Percentiles rank a stretch among this genome's conserved stretches.
Evolutionary conservation across 1,140 invertebrate species (phyloP).

Genomic region (Papilio machaon): DNA sequence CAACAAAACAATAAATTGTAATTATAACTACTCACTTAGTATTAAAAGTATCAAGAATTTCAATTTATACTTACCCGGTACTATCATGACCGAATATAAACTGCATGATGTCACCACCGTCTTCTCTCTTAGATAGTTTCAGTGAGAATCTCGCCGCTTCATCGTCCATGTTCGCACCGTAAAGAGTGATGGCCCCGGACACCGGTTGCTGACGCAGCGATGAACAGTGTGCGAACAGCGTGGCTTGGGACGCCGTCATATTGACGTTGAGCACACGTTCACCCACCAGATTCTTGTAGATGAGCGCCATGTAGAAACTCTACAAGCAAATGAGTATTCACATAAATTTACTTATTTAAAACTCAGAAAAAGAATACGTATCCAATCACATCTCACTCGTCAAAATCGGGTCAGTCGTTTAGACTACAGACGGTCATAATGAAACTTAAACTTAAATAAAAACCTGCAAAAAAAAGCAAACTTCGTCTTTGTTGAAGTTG

Average conservation of each 20-base stretch:
- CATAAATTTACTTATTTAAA: background rate
- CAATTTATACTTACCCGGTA: slow-evolving; percentile 54
- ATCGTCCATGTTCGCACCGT: slow-evolving; percentile 67
- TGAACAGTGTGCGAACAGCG: slow-evolving; percentile 72
- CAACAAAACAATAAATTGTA: slow-evolving; percentile 42
- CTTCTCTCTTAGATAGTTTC: slow-evolving; percentile 61
- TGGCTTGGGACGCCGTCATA: slow-evolving; percentile 57
- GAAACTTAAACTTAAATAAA: too few species aligned
- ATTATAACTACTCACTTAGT: background rate
- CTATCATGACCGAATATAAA: slow-evolving; percentile 67
- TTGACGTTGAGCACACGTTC: slow-evolving; percentile 66
- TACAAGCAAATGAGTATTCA: slow-evolving; percentile 44
- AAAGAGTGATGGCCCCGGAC: slow-evolving; percentile 66
- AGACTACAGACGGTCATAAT: too few species aligned
- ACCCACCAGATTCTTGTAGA: slow-evolving; percentile 75
- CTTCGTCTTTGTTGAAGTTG: background rate
- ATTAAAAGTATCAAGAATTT: background rate
- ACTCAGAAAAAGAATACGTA: too few species aligned
- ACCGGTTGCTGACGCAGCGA: slow-evolving; percentile 64
- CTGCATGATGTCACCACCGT: slow-evolving; percentile 74
- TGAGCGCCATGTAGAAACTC: slow-evolving; percentile 77
- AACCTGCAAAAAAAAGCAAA: background rate
- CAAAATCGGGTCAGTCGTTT: too few species aligned
- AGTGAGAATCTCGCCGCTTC: slow-evolving; percentile 69
- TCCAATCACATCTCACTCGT: too few species aligned